Evolutionary conservation across 2,888 invertebrate genomes (phyloP), one percentile per base, ranked within the genome.

Genomic region (Lycaena phlaeas): DNA sequence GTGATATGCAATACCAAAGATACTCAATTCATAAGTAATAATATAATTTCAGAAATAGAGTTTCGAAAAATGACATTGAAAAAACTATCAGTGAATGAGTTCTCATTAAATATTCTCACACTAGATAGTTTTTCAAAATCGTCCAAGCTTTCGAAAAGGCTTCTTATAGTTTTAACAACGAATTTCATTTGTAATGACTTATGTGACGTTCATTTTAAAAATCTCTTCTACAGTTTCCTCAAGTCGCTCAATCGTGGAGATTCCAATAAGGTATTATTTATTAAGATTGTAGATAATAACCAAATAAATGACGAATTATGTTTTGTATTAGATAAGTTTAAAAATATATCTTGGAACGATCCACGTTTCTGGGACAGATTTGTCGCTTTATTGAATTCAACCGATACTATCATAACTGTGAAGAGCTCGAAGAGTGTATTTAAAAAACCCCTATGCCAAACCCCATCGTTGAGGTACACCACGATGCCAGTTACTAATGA

Each of bases 291-390:
- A 52, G 79, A 82, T 50, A 78, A 75, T 57, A 78, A 76, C 59
- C 79, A 82, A 65, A 75, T 84, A 54, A 78, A 68, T 49, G 79
- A 82, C 39, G 84, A 84, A 51, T 56, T 84, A 12, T 68, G 81
- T 68, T 76, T 73, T 51, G 58, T 81, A 36, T 60, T 84, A 66
- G 79, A 84, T 65, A 82, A 81, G 55, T 87, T 91, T 81, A 87
- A 88, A 39, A 89, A 88, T 57, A 86, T 90, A 53, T 87, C 90
- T 43, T 92, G 91, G 89, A 90, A 88, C 50, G 94, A 94, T 62
- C 89, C 90, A 38, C 86, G 92, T 49, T 95, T 95, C 76, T 95
- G 95, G 95, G 92, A 93, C 57, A 92, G 92, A 68, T 86, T 95
- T 48, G 87, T 91, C 64, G 88, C 91, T 43, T 88, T 94, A 84